Base-by-base conservation (phyloP, 2,113 vertebrate genomes). In the Hyperoodon ampullatus region DNA sequence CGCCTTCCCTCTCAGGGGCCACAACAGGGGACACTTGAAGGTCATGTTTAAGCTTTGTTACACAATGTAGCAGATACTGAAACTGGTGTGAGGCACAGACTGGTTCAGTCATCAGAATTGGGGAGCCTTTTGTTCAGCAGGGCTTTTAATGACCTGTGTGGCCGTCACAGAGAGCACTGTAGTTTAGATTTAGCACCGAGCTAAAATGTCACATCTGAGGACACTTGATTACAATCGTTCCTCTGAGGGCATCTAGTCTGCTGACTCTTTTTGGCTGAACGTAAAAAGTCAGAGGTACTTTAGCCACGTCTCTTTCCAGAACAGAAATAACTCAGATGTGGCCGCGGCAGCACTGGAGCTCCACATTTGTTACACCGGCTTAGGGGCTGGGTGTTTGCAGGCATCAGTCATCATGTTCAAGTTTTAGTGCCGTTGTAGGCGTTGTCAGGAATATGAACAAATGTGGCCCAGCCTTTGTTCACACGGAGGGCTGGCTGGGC, bases 261-360 rank as follows among this genome's bases (percentile, higher is more conserved):
- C 95, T 96, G 95, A 95, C 97, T 97, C 84, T 75, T 65, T 90
- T 75, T 96, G 97, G 96, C 97, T 26, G n/a, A 30, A 42, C 53
- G 65, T 88, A 87, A 96, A 97, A 96, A 96, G 96, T 97, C 97
- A 97, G 94, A 97, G 94, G 95, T 96, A 23, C 90, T 96, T 96
- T 24, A 68, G 47, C 95, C 75, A 88, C 10, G 14, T 77, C 94
- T 96, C 1, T 96, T 95, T 97, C 95, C 96, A 97, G 77, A 92
- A 96, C 96, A 95, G 94, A 96, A 97, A 96, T 96, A 97, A 94
- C 95, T 96, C 88, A 92, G 90, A 88, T 35, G 10, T 21, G 75
- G 88, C 88, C 85, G 72, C 23, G 5, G 77, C 60, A 70, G 47
- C 88, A 19, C 82, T 60, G 0, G 88, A 85, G 88, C 50, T 96